Base-by-base conservation (phyloP, 2,113 vertebrate species). In the Phaethon lepturus region DNA sequence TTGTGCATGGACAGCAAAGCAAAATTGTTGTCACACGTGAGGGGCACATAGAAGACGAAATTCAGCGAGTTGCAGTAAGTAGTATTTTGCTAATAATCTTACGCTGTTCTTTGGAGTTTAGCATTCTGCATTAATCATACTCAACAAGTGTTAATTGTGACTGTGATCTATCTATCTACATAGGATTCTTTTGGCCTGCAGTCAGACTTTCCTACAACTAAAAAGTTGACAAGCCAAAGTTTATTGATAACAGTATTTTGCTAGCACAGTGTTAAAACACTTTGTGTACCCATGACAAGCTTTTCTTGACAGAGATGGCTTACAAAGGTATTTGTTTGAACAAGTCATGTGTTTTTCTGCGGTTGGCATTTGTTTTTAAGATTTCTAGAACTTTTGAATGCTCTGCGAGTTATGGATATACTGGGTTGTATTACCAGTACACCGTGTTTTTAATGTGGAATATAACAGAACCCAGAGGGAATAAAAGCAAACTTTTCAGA, bases 31-130 rank as follows among this genome's bases (percentile, higher is more conserved):
- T 96, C 55, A 95, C 96, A 23, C 96, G 24, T 11, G 97, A 98
- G 4, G 97, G 96, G 2, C 94, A 96, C 3, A 83, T 98, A 49
- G 97, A 98, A 56, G 98, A 98, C 16, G 94, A 95, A 45, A 91
- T 88, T 26, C 86, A 94, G 14, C 55, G 38, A 9, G 55, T 95
- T 95, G 78, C 97, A 44, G 99, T 99, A 97, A 98, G 98, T 58
- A 97, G 94, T 35, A 31, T 17, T 83, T 44, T 93, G 40, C 13
- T 92, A 24, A 14, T 55, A 26, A 17, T 49, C 9, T 88, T 58
- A 26, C 3, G 5, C 45, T 80, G 4, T 17, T 55, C 71, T 56
- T 78, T 26, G 82, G 60, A 75, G 33, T 58, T 59, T 95, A 87
- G 98, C 29, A 22, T 95, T 26, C 33, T 74, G 29, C 13, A 3